Percentiles rank a stretch among this genome's conserved stretches.
Evolutionary conservation across 2,888 invertebrate genomes (phyloP).

Genomic region (Aelia acuminata): DNA sequence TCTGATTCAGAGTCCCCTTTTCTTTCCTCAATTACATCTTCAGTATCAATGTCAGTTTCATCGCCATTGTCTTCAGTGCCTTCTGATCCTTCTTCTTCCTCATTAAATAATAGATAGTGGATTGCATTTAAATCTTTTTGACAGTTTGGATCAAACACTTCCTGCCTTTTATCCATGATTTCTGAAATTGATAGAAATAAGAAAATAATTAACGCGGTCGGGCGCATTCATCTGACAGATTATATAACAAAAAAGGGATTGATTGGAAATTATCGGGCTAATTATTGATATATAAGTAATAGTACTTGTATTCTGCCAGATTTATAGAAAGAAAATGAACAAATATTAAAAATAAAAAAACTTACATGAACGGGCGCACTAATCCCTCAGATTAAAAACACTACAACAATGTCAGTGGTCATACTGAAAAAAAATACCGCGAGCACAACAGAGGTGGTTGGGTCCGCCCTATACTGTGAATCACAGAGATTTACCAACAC

Average conservation of each 20-base stretch:
- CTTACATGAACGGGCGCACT: background rate
- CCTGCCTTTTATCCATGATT: background rate
- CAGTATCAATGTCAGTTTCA: conserved; percentile 14
- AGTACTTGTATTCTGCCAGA: background rate
- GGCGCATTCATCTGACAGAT: conserved; percentile 44
- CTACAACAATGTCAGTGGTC: background rate
- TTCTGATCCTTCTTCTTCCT: background rate
- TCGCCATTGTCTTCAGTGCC: conserved; percentile 25
- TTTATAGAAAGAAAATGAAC: background rate
- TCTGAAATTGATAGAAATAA: too few relatives aligned
- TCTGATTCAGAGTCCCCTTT: conserved; percentile 21
- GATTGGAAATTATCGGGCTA: background rate
- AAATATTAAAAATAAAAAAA: background rate
- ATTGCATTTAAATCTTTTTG: background rate
- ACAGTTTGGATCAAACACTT: background rate
- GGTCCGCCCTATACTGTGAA: background rate
- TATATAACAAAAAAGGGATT: background rate
- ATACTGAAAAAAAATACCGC: background rate
- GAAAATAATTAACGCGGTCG: background rate
- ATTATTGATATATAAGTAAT: background rate
- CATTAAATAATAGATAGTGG: conserved; percentile 19
- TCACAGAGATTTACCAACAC: background rate
- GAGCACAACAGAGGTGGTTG: background rate
- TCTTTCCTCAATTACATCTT: conserved; percentile 20
- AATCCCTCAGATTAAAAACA: background rate